phyloP scores from a whole-genome alignment of 1,140 invertebrate species.

The Drosophila lowei region DNA sequence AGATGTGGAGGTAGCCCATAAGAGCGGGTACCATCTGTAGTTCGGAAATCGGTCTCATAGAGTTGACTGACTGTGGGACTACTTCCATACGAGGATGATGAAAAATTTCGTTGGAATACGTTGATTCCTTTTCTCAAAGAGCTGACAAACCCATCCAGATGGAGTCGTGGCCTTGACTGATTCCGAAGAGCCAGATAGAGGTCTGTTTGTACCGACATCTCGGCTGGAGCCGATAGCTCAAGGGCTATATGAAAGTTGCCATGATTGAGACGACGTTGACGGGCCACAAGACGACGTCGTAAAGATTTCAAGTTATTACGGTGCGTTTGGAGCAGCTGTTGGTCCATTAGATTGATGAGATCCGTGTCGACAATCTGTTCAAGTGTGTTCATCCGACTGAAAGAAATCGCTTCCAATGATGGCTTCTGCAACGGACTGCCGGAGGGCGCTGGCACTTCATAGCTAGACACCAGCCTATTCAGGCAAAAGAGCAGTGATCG shows the following conservation, averaged over 20 bases:
- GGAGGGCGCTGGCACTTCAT: not conserved
- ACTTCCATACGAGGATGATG: conserved; percentile 57
- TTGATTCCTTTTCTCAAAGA: conserved; percentile 71
- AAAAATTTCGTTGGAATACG: conserved; percentile 74
- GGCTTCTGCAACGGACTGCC: too few relatives aligned
- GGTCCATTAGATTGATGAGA: conserved; percentile 69
- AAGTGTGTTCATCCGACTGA: conserved; percentile 43
- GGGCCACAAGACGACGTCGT: conserved; percentile 75
- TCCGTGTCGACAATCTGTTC: conserved; percentile 44
- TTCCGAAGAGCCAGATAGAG: conserved; percentile 33
- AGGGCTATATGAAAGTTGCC: conserved; percentile 57
- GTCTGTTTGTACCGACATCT: conserved; percentile 66
- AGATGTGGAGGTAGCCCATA: conserved; percentile 79
- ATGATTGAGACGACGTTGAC: conserved; percentile 86
- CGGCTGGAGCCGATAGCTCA: conserved; percentile 47
- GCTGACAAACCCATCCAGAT: conserved; percentile 76
- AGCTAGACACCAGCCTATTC: conserved; percentile 14
- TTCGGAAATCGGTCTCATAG: conserved; percentile 56
- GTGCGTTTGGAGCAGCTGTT: conserved; percentile 58
- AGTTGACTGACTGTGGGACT: conserved; percentile 76
- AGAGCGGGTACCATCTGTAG: conserved; percentile 43
- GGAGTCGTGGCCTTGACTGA: conserved; percentile 53
- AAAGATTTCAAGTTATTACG: conserved; percentile 68
- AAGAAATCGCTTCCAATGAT: conserved; percentile 11
- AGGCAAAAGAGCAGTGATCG: conserved; percentile 37